Conservation (phyloP, 2,797 vertebrate species). For the Characodon lateralis region DNA sequence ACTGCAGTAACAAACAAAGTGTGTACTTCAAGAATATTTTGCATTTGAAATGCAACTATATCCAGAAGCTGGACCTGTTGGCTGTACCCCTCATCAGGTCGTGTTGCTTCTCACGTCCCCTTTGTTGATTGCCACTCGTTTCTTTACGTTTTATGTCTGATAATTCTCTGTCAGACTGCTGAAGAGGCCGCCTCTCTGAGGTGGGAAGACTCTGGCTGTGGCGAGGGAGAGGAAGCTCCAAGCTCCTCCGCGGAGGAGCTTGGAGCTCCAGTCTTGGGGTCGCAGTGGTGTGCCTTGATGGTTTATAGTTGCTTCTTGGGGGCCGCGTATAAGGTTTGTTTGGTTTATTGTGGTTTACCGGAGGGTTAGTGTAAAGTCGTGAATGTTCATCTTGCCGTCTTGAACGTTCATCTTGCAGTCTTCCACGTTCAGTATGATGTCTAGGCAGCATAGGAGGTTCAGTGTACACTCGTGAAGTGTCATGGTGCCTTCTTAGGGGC, state of each 20-base stretch:
- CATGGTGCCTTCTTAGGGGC: neutral
- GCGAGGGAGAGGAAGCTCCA: slow-evolving; percentile 10
- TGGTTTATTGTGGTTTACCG: slow-evolving; percentile 1
- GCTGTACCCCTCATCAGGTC: slow-evolving; percentile 55
- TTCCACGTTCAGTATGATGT: slow-evolving; percentile 5
- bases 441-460: slow-evolving; percentile 10
- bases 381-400: neutral
- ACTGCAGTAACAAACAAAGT: neutral
- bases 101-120: slow-evolving; percentile 55
- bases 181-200: slow-evolving; percentile 46
- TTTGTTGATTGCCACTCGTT: slow-evolving; percentile 33
- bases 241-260: slow-evolving; percentile 3
- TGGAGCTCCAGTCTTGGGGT: slow-evolving; percentile 18
- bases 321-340: neutral
- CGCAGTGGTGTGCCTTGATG: slow-evolving; percentile 5
- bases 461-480: neutral
- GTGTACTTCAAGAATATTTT: neutral
- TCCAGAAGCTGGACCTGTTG: slow-evolving; percentile 81
- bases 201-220: slow-evolving; percentile 48
- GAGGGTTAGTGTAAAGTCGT: too few relatives aligned
- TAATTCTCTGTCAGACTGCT: slow-evolving; percentile 27
- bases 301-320: neutral
- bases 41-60: slow-evolving; percentile 44
- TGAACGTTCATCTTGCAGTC: slow-evolving; percentile 1
- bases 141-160: slow-evolving; percentile 20